Evolutionary conservation across 2,113 vertebrate species (phyloP).

Genomic region (Python bivittatus): DNA sequence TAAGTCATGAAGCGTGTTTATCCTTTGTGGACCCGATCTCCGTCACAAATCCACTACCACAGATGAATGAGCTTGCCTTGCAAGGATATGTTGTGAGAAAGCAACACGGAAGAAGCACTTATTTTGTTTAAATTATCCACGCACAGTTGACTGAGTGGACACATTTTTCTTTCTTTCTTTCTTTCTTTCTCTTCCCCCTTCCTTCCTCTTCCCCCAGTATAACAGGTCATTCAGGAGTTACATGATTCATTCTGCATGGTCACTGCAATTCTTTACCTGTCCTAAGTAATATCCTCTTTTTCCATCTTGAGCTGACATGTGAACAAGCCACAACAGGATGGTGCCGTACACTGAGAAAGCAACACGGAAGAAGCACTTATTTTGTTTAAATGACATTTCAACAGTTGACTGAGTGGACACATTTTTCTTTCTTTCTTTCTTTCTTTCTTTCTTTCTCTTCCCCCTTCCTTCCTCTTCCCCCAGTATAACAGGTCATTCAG

Average conservation of each 20-base stretch:
- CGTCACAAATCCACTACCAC: no score
- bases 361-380: background rate
- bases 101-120: background rate
- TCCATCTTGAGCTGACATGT: constrained; percentile 66
- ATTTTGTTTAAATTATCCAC: background rate
- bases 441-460: background rate
- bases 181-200: background rate
- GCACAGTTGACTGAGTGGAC: constrained; percentile 18
- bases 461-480: no score
- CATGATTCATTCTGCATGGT: constrained; percentile 44
- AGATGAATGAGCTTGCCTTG: no score
- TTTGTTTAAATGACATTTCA: background rate
- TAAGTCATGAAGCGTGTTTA: no score
- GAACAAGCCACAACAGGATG: constrained; percentile 66
- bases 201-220: background rate
- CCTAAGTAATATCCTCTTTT: constrained; percentile 60
- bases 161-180: background rate
- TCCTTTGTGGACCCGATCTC: no score
- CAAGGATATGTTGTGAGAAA: background rate
- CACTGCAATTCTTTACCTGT: constrained; percentile 60
- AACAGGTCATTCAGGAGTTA: constrained; percentile 32
- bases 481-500: constrained; percentile 21
- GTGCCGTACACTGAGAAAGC: constrained; percentile 44
- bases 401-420: constrained; percentile 20
- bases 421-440: background rate